These are phyloP conservation scores for Calliphora vomitoria DNA, from an alignment of 2,888 invertebrate genomes.

Conservation along the genomic window DNA sequence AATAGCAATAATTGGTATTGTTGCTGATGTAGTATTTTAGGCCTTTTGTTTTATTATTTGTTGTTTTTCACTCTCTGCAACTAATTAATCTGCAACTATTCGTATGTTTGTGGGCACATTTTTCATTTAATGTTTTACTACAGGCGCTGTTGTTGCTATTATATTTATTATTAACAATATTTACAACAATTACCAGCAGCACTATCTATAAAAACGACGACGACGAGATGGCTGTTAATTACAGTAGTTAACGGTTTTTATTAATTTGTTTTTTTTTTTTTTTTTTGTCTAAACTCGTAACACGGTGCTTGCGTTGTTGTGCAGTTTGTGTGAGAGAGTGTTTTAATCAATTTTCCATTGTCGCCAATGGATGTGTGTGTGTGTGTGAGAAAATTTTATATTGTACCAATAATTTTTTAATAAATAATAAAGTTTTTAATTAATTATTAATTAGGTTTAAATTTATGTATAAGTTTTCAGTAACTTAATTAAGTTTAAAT, in stretches of 20 bases:
- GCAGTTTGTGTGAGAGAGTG: not conserved
- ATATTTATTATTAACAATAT: constrained; percentile 47
- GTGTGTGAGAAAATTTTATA: constrained; percentile 39
- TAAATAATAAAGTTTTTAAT: constrained; percentile 9
- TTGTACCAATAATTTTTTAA: not conserved
- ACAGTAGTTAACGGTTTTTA: constrained; percentile 61
- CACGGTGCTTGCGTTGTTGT: constrained; percentile 15
- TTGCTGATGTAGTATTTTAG: constrained; percentile 10
- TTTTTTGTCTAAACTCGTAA: constrained; percentile 44
- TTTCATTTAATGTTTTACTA: constrained; percentile 40
- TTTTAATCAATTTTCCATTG: constrained; percentile 34
- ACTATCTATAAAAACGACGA: constrained; percentile 4
- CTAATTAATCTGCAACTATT: constrained; percentile 45
- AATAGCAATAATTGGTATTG: constrained; percentile 42
- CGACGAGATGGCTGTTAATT: constrained; percentile 52
- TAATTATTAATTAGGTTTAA: constrained; percentile 16
- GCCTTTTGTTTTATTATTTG: constrained; percentile 19
- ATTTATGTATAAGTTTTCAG: constrained; percentile 23
- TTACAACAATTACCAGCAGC: constrained; percentile 42
- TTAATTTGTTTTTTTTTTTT: constrained; percentile 15
- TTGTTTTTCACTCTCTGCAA: not conserved
- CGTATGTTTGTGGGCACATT: constrained; percentile 30
- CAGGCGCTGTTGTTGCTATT: constrained; percentile 32
- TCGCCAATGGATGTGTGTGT: constrained; percentile 1
- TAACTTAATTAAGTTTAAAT: constrained; percentile 32